These are phyloP conservation scores for Hirudo medicinalis DNA, from an alignment of 1,140 invertebrate genomes.

Conservation along the genomic window DNA sequence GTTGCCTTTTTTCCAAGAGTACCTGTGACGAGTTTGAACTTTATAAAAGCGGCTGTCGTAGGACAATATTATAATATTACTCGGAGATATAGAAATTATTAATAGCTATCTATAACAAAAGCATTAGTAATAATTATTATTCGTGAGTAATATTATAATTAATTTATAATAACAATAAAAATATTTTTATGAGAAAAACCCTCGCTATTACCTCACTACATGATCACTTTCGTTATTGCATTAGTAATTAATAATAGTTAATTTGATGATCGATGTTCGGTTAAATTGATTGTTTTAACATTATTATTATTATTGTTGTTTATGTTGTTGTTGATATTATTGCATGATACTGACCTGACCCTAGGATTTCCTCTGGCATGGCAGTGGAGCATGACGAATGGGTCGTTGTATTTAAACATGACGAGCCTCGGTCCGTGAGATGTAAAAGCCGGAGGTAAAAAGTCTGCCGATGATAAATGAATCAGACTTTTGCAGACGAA, in stretches of 20 bases:
- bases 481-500: too few relatives aligned
- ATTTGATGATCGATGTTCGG: too few relatives aligned
- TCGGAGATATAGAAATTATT: too few relatives aligned
- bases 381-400: not conserved
- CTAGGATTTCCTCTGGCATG: not conserved
- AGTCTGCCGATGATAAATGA: not conserved
- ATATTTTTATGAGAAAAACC: too few relatives aligned
- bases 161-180: too few relatives aligned
- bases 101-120: too few relatives aligned
- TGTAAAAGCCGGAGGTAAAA: not conserved
- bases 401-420: constrained; percentile 10
- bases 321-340: not conserved
- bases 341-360: not conserved
- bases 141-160: too few relatives aligned
- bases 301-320: not conserved
- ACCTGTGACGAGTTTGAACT: not conserved
- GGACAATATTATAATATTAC: too few relatives aligned
- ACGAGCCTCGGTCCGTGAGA: not conserved
- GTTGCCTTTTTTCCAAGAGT: not conserved
- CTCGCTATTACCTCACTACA: not conserved
- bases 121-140: too few relatives aligned
- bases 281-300: too few relatives aligned
- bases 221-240: not conserved
- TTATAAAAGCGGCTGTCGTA: too few relatives aligned
- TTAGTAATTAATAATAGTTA: not conserved